These are phyloP conservation scores for Acanthosepion esculentum DNA, from an alignment of 2,888 invertebrate genomes.

Conservation along the genomic window DNA sequence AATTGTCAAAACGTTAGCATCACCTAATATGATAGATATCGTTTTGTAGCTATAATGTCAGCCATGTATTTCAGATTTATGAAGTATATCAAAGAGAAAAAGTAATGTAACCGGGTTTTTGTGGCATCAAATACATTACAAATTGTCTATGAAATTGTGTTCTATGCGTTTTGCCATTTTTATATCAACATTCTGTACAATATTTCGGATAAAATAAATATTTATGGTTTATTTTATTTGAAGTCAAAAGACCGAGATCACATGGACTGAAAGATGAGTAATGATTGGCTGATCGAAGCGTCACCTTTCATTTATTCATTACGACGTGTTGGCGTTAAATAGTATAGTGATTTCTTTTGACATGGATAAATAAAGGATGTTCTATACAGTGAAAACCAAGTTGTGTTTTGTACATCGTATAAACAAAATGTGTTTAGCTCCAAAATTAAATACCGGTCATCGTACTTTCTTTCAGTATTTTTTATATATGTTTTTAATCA, in stretches of 20 bases:
- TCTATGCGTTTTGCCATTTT: not conserved
- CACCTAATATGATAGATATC: not conserved
- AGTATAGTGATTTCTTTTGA: too few relatives aligned
- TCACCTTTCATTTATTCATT: not conserved
- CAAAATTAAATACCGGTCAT: too few relatives aligned
- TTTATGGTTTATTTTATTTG: not conserved
- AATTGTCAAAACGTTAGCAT: not conserved
- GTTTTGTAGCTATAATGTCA: not conserved
- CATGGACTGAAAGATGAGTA: not conserved
- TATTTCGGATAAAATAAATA: not conserved
- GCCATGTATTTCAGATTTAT: not conserved
- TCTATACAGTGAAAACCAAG: too few relatives aligned
- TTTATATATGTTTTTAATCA: too few relatives aligned
- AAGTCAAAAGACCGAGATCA: not conserved
- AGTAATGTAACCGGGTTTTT: not conserved
- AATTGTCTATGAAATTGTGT: not conserved
- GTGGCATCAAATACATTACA: not conserved
- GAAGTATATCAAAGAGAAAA: not conserved
- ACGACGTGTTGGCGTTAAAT: too few relatives aligned
- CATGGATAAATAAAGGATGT: too few relatives aligned
- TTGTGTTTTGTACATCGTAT: too few relatives aligned
- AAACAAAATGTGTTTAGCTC: too few relatives aligned
- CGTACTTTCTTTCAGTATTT: too few relatives aligned
- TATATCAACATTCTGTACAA: not conserved
- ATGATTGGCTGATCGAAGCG: not conserved